These are phyloP conservation scores for Maconellicoccus hirsutus DNA, from an alignment of 1,140 invertebrate genomes.

Conservation along the genomic window DNA sequence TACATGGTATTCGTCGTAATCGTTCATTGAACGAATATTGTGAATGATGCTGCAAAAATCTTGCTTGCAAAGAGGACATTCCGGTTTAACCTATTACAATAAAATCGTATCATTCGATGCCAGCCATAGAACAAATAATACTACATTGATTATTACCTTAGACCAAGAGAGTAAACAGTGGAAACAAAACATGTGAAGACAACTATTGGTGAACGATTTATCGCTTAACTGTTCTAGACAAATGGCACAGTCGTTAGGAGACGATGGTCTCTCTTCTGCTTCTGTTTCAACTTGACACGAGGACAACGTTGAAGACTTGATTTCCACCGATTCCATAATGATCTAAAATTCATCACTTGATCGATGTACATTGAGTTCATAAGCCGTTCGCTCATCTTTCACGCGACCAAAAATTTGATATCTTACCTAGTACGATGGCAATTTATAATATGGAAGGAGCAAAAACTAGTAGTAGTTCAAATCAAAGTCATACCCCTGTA, in stretches of 20 bases:
- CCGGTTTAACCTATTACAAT: slow-evolving; percentile 75
- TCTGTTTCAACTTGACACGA: background rate
- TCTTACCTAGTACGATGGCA: too few relatives aligned
- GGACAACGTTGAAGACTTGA: background rate
- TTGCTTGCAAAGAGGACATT: slow-evolving; percentile 89
- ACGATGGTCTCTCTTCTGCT: slow-evolving; percentile 37
- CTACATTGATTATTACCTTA: too few relatives aligned
- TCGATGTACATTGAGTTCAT: too few relatives aligned
- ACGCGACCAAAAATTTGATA: too few relatives aligned
- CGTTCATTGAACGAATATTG: slow-evolving; percentile 72
- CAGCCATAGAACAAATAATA: too few relatives aligned
- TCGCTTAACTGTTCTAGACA: slow-evolving; percentile 73
- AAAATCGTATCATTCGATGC: slow-evolving; percentile 24
- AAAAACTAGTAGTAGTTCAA: too few relatives aligned
- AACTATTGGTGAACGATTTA: slow-evolving; percentile 81
- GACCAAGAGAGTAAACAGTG: slow-evolving; percentile 85
- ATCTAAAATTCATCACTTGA: too few relatives aligned
- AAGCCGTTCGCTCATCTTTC: too few relatives aligned
- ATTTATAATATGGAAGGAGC: too few relatives aligned
- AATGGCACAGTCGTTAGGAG: slow-evolving; percentile 77
- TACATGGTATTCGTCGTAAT: slow-evolving; percentile 77
- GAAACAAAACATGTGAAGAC: slow-evolving; percentile 88
- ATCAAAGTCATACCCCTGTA: too few relatives aligned
- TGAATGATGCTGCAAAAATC: slow-evolving; percentile 82
- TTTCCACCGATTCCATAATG: background rate